phyloP scores from a whole-genome alignment of 2,113 vertebrate genomes.

The Pedetes capensis region DNA sequence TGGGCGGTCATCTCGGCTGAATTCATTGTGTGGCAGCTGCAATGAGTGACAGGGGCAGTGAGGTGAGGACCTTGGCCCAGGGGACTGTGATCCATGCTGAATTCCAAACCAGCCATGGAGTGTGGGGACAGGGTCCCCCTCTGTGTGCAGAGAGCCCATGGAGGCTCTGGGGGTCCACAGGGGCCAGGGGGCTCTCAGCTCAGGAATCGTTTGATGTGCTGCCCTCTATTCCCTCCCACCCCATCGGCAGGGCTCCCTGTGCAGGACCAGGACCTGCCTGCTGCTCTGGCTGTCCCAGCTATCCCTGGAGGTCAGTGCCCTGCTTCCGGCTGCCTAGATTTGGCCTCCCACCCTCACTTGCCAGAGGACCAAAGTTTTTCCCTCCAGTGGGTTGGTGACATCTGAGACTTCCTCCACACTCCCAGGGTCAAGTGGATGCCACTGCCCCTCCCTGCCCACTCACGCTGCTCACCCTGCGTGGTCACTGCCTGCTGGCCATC shows the following conservation, averaged over 20 bases:
- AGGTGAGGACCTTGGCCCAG: not conserved
- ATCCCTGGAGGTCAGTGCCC: not conserved
- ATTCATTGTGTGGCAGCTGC: not conserved
- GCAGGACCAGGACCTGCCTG: not conserved
- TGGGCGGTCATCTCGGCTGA: not conserved
- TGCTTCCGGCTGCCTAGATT: not conserved
- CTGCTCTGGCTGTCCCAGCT: not conserved
- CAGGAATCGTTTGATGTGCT: not conserved
- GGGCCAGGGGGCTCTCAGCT: not conserved
- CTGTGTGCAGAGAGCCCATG: not conserved
- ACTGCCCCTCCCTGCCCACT: not conserved
- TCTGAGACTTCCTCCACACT: not conserved
- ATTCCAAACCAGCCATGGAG: not conserved
- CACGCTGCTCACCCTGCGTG: not conserved
- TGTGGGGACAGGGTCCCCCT: not conserved
- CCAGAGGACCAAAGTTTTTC: not conserved
- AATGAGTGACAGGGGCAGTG: not conserved
- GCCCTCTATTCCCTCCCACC: too few species aligned
- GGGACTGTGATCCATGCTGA: not conserved
- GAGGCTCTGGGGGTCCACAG: not conserved
- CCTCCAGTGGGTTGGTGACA: too few species aligned
- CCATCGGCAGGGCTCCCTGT: not conserved
- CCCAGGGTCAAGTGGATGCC: not conserved
- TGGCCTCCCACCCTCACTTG: not conserved
- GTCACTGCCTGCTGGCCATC: not conserved